Evolutionary conservation across 2,113 vertebrate species (phyloP).

Genomic region (Arizona elegans): DNA sequence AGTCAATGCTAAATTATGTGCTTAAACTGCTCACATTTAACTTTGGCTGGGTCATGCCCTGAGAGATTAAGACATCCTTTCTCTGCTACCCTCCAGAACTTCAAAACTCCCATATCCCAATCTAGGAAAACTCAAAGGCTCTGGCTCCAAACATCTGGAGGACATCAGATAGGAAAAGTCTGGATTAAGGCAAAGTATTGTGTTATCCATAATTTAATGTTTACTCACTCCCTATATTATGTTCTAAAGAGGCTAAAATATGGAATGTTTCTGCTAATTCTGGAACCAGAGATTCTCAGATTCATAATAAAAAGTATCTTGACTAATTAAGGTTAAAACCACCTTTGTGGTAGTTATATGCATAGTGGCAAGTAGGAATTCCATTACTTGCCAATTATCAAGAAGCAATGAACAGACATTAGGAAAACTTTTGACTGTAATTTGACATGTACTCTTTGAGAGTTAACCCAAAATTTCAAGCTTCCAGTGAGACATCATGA

Average conservation of each 20-base stretch:
- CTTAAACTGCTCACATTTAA: not conserved
- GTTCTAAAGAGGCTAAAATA: not conserved
- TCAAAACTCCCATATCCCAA: not conserved
- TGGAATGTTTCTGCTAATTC: slow-evolving; percentile 3
- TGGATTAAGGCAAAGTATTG: slow-evolving; percentile 34
- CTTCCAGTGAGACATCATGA: not conserved
- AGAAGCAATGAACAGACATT: not conserved
- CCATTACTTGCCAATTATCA: slow-evolving; percentile 4
- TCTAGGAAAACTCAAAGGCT: not conserved
- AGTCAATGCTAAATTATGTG: not conserved
- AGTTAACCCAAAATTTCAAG: not conserved
- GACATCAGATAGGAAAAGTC: not conserved
- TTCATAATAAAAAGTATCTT: not conserved
- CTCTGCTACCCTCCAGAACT: not conserved
- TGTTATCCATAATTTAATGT: not conserved
- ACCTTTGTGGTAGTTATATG: not conserved
- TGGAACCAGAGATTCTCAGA: not conserved
- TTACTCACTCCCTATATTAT: not conserved
- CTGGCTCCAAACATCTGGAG: not conserved
- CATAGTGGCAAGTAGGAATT: not conserved
- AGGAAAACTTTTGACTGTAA: not conserved
- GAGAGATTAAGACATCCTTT: not conserved
- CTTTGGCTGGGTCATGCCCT: not conserved
- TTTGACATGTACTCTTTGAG: not conserved
- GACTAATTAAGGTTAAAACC: not conserved